phyloP scores from a whole-genome alignment of 2,797 vertebrate genomes.

The Channa striata region DNA sequence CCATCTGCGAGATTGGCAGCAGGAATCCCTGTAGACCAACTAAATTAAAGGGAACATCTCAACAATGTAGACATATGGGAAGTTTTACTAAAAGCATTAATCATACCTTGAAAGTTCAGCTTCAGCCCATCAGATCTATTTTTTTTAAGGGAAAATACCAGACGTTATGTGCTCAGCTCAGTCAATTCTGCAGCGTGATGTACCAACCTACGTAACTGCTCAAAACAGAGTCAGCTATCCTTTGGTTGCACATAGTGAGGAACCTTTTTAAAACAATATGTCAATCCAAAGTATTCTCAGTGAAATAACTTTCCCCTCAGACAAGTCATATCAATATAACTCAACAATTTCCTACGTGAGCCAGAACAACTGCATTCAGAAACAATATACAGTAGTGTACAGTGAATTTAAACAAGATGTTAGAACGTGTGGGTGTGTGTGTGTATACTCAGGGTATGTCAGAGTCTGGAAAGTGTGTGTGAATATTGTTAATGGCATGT shows the following conservation, averaged over 20 bases:
- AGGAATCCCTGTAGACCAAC: conserved; percentile 53
- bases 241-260: conserved; percentile 13
- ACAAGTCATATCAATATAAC: conserved; percentile 26
- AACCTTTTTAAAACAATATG: conserved; percentile 33
- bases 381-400: conserved; percentile 1
- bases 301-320: conserved; percentile 22
- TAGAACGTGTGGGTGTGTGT: conserved; percentile 32
- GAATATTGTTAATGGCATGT: conserved; percentile 24
- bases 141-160: conserved; percentile 21
- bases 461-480: conserved; percentile 32
- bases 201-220: conserved; percentile 28
- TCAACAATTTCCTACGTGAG: conserved; percentile 16
- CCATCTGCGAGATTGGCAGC: conserved; percentile 57
- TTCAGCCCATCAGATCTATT: conserved; percentile 39
- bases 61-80: conserved; percentile 34
- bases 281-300: conserved; percentile 44
- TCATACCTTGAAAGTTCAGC: conserved; percentile 50
- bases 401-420: conserved; percentile 34
- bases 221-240: conserved; percentile 26
- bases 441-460: conserved; percentile 33
- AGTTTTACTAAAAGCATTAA: conserved; percentile 49
- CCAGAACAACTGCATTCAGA: conserved; percentile 16
- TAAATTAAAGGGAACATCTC: conserved; percentile 57
- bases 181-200: background rate
- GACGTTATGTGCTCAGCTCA: conserved; percentile 10